A percentile compares a stretch with the other conserved stretches of the same genome.
Evolutionary conservation across 2,888 invertebrate species (phyloP).

Genomic region (Altica lythri): DNA sequence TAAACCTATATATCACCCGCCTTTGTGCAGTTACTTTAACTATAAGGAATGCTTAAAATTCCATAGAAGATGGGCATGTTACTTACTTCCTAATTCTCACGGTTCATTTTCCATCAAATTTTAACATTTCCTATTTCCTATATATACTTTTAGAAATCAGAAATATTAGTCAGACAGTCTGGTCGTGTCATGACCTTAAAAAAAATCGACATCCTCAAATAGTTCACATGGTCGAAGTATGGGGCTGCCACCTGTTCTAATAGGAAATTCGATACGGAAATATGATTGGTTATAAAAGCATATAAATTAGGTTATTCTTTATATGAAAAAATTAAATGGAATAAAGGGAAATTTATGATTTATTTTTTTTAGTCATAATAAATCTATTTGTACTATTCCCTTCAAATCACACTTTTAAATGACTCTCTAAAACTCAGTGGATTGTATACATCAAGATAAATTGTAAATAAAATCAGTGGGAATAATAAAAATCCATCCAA

Average conservation of each 20-base stretch:
- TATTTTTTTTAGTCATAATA: neutral
- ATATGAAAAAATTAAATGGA: no score
- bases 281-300: neutral
- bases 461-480: slow-evolving; percentile 35
- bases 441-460: slow-evolving; percentile 30
- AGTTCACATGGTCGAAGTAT: slow-evolving; percentile 16
- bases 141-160: slow-evolving; percentile 27
- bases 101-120: slow-evolving; percentile 32
- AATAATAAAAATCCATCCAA: slow-evolving; percentile 41
- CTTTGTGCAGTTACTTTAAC: slow-evolving; percentile 19
- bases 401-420: slow-evolving; percentile 7
- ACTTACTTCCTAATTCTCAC: slow-evolving; percentile 41
- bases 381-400: slow-evolving; percentile 1
- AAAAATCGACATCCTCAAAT: slow-evolving; percentile 25
- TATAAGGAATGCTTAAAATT: slow-evolving; percentile 38
- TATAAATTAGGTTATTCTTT: no score
- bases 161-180: slow-evolving; percentile 26
- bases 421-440: slow-evolving; percentile 19
- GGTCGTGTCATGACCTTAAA: slow-evolving; percentile 10
- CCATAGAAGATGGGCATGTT: slow-evolving; percentile 25
- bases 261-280: neutral
- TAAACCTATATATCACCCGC: no score
- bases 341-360: neutral
- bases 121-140: slow-evolving; percentile 31
- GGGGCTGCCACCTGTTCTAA: slow-evolving; percentile 14